Evolutionary conservation across 2,888 invertebrate genomes (phyloP).

Genomic region (Pteria penguin): DNA sequence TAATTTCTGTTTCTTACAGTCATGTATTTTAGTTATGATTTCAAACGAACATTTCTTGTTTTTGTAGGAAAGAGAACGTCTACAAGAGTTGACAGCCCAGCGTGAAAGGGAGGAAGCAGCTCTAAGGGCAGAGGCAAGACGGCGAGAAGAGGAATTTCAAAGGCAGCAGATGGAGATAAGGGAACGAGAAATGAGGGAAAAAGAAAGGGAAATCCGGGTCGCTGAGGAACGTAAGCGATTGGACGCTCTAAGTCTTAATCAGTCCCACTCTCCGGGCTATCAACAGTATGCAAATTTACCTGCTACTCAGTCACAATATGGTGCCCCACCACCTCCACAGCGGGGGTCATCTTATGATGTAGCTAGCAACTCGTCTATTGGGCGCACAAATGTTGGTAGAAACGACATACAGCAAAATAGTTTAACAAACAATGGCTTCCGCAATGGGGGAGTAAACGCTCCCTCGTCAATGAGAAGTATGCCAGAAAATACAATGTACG

Average conservation of each 20-base stretch:
- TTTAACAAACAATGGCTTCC: slow-evolving; percentile 22
- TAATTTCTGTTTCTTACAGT: no score
- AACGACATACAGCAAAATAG: slow-evolving; percentile 32
- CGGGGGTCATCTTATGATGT: slow-evolving; percentile 89
- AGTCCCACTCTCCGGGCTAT: slow-evolving; percentile 53
- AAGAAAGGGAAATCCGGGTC: slow-evolving; percentile 66
- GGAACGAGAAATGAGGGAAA: slow-evolving; percentile 61
- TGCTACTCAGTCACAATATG: slow-evolving; percentile 53
- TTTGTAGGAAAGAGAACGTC: slow-evolving; percentile 71
- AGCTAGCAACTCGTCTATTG: slow-evolving; percentile 34
- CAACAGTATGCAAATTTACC: slow-evolving; percentile 69
- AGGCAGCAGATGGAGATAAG: slow-evolving; percentile 62
- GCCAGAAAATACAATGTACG: slow-evolving; percentile 57
- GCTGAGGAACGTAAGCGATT: slow-evolving; percentile 65
- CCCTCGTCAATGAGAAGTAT: slow-evolving; percentile 46
- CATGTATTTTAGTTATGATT: no score
- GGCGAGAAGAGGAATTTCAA: slow-evolving; percentile 77
- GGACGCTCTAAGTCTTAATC: slow-evolving; percentile 56
- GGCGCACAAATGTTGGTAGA: slow-evolving; percentile 36
- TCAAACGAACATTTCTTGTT: no score
- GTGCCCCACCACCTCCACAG: slow-evolving; percentile 87
- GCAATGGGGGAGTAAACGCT: slow-evolving; percentile 34
- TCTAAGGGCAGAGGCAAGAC: slow-evolving; percentile 80
- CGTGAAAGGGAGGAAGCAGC: slow-evolving; percentile 81
- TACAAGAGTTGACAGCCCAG: slow-evolving; percentile 77